Conservation (phyloP, 1,140 invertebrate species). For the Lithobius niger region DNA sequence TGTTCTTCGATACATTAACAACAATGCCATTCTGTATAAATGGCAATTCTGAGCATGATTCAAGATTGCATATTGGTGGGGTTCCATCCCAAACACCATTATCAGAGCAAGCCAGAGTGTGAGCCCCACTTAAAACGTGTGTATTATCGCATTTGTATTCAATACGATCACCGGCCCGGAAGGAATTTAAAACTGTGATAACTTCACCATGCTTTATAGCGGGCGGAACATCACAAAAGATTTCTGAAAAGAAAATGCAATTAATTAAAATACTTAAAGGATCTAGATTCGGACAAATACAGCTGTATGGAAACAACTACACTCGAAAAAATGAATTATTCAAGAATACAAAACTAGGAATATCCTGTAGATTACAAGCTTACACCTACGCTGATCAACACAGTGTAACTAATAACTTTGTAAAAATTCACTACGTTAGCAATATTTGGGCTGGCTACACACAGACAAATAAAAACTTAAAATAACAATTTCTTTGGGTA, state of each 20-base stretch:
- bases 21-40: conserved; percentile 14
- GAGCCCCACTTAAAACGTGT: conserved; percentile 31
- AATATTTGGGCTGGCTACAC: too few species aligned
- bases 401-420: too few species aligned
- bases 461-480: too few species aligned
- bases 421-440: too few species aligned
- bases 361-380: too few species aligned
- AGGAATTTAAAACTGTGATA: neutral
- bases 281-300: too few species aligned
- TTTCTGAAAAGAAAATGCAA: conserved; percentile 8
- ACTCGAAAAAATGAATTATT: too few species aligned
- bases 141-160: conserved; percentile 31
- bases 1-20: too few species aligned
- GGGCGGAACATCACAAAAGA: conserved; percentile 15
- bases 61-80: conserved; percentile 17
- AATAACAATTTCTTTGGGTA: too few species aligned
- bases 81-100: conserved; percentile 31
- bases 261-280: neutral
- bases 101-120: conserved; percentile 30
- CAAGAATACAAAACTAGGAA: too few species aligned
- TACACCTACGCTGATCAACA: too few species aligned
- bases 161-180: neutral
- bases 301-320: too few species aligned
- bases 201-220: conserved; percentile 13
- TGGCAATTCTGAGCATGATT: conserved; percentile 18